Percentiles rank a stretch among this genome's conserved stretches.
Conservation (phyloP, 1,140 invertebrate genomes). For the Hylyphantes graminicola region DNA sequence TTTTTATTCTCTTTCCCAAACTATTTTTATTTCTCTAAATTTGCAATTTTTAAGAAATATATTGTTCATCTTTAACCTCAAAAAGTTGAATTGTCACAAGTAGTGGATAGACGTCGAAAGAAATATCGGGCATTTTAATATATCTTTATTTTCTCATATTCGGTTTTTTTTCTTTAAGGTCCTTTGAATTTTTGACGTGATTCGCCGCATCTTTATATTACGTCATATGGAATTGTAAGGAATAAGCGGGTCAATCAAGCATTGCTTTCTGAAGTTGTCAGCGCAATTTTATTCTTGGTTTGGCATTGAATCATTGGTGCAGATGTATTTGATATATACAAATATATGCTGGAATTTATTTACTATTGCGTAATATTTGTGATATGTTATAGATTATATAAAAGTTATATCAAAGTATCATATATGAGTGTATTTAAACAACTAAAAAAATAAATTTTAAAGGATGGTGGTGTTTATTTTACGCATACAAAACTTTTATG, state of each 20-base stretch:
- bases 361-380: no score
- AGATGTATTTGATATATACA: no score
- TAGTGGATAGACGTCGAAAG: constrained; percentile 1
- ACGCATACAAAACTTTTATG: no score
- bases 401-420: no score
- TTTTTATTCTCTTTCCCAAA: no score
- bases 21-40: no score
- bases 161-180: constrained; percentile 23
- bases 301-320: no score
- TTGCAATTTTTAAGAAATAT: not conserved
- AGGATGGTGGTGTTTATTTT: no score
- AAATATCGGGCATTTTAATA: not conserved
- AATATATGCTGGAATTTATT: no score
- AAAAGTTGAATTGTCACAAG: constrained; percentile 22
- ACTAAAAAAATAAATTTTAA: no score
- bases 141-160: constrained; percentile 36
- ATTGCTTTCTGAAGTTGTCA: constrained; percentile 27
- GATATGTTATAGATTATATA: no score
- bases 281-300: not conserved
- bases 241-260: not conserved
- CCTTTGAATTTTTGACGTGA: constrained; percentile 46
- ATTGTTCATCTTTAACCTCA: not conserved
- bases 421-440: no score
- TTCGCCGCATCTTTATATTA: constrained; percentile 42
- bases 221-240: constrained; percentile 23